phyloP scores from a whole-genome alignment of 2,113 vertebrate species.

The Asarcornis scutulata region DNA sequence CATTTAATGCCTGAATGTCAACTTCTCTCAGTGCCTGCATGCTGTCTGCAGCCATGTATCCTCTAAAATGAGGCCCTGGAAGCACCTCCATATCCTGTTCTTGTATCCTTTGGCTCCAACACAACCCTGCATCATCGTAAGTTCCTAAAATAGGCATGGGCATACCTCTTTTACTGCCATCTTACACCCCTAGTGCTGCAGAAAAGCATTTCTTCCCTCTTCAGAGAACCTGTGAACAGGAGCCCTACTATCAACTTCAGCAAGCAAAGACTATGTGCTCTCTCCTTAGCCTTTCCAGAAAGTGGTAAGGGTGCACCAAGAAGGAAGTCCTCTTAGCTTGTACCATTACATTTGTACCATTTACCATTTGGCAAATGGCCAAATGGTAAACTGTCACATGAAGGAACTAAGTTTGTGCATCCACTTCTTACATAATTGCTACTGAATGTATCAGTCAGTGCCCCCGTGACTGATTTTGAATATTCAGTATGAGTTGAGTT shows the following conservation, averaged over 20 bases:
- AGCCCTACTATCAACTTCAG: background rate
- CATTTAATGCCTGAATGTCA: background rate
- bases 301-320: background rate
- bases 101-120: background rate
- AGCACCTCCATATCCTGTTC: accelerated
- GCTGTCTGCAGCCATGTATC: background rate
- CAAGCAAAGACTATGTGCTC: background rate
- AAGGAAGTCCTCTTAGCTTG: background rate
- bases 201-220: background rate
- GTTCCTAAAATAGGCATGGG: background rate
- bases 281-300: background rate
- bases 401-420: background rate
- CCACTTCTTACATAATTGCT: background rate
- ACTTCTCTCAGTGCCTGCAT: background rate
- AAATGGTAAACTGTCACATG: background rate
- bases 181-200: background rate
- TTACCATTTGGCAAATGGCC: background rate
- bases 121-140: accelerated
- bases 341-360: background rate
- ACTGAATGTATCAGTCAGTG: background rate
- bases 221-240: background rate
- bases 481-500: background rate
- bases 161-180: background rate
- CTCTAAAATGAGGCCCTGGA: background rate
- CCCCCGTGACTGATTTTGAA: background rate